A percentile compares a stretch with the other conserved stretches of the same genome.
These are phyloP conservation scores for Furnarius figulus DNA, from an alignment of 2,113 vertebrate genomes.

Conservation along the genomic window DNA sequence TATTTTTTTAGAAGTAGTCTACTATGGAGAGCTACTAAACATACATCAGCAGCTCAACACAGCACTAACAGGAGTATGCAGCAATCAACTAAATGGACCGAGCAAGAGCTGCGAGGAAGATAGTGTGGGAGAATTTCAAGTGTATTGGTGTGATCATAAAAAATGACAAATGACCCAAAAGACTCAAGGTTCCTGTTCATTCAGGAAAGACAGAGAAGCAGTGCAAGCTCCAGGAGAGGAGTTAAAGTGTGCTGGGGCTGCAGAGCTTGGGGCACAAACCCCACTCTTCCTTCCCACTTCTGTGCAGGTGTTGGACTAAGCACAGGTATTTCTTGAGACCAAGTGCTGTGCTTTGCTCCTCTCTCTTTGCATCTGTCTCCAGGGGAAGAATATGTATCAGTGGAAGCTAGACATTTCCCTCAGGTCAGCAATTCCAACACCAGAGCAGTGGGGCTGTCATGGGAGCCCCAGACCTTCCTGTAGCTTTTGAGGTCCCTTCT, in stretches of 20 bases:
- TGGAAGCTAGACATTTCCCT: not conserved
- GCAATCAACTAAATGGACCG: slow-evolving; percentile 45
- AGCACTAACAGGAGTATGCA: not conserved
- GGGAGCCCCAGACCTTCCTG: not conserved
- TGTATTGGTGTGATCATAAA: slow-evolving; percentile 36
- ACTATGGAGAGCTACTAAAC: slow-evolving; percentile 31
- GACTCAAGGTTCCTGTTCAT: not conserved
- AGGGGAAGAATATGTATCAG: not conserved
- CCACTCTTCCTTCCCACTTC: not conserved
- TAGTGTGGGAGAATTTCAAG: not conserved
- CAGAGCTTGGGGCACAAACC: not conserved
- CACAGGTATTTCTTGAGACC: not conserved
- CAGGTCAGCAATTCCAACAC: not conserved
- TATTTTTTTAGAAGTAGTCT: slow-evolving; percentile 13
- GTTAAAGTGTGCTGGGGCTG: not conserved
- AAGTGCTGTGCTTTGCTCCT: not conserved
- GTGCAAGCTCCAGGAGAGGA: not conserved
- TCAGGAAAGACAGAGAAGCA: not conserved
- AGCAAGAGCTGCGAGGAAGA: not conserved
- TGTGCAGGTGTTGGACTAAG: not conserved
- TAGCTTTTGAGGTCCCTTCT: not conserved
- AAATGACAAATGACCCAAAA: slow-evolving; percentile 9
- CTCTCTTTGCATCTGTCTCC: not conserved
- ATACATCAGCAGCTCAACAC: slow-evolving; percentile 52
- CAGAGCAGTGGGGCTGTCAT: not conserved